phyloP scores from a whole-genome alignment of 2,113 vertebrate species.

The Austrofundulus limnaeus region DNA sequence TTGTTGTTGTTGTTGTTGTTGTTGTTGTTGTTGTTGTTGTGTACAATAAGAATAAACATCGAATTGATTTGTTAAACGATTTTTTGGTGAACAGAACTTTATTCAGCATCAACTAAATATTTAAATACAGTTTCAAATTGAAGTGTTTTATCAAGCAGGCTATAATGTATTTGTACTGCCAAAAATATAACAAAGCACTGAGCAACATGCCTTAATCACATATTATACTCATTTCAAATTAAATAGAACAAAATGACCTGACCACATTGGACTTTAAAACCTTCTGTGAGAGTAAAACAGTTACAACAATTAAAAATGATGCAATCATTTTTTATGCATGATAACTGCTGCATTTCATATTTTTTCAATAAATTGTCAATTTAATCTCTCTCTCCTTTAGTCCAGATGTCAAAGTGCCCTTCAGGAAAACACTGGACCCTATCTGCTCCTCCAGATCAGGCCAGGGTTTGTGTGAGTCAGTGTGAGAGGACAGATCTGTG shows the following conservation, averaged over 20 bases:
- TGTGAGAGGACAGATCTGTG: no score
- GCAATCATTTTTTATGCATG: not conserved
- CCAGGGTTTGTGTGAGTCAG: not conserved
- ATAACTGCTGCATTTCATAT: not conserved
- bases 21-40: no score
- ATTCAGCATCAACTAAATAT: no score
- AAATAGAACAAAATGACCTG: not conserved
- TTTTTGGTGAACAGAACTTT: no score
- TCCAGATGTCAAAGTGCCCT: constrained; percentile 3
- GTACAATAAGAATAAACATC: no score
- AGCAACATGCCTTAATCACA: no score
- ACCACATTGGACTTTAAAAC: not conserved
- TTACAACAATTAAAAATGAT: not conserved
- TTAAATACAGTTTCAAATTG: no score
- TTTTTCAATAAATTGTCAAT: not conserved
- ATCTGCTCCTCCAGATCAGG: not conserved
- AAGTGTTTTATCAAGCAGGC: not conserved
- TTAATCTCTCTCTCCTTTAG: not conserved
- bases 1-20: no score
- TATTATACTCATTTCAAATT: not conserved
- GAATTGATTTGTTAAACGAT: no score
- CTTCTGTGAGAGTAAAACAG: not conserved
- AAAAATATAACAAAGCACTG: not conserved
- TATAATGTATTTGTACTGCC: not conserved
- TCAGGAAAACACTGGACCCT: not conserved